These are phyloP conservation scores for Graptemys geographica DNA, from an alignment of 2,797 vertebrate species.

Conservation along the genomic window DNA sequence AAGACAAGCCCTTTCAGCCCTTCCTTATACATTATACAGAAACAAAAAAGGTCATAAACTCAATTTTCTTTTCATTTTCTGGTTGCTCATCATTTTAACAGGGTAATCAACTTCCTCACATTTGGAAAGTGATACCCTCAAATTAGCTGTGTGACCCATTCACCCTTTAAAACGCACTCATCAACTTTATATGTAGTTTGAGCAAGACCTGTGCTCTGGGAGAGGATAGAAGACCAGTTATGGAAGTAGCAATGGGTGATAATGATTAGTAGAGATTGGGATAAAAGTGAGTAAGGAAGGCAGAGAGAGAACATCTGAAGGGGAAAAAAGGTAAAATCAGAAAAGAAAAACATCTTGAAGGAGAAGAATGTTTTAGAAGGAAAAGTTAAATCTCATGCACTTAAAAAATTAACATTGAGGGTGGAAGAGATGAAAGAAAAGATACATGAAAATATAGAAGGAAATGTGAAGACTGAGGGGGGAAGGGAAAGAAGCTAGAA, in stretches of 20 bases:
- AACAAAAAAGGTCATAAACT: background rate
- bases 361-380: background rate
- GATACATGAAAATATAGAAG: background rate
- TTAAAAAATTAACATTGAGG: background rate
- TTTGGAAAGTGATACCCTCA: constrained; percentile 29
- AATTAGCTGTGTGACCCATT: constrained; percentile 39
- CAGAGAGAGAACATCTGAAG: background rate
- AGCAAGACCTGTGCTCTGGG: constrained; percentile 9
- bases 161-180: constrained; percentile 18
- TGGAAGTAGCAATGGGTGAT: constrained; percentile 24
- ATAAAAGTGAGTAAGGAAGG: background rate
- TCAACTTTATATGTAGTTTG: background rate
- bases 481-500: background rate
- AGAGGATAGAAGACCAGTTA: background rate
- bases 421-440: background rate
- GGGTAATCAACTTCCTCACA: background rate
- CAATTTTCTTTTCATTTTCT: background rate
- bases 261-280: constrained; percentile 18
- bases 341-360: background rate
- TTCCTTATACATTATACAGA: background rate
- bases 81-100: constrained; percentile 9
- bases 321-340: background rate
- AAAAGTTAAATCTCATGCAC: background rate
- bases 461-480: background rate
- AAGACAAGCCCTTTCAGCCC: background rate